phyloP scores from a whole-genome alignment of 2,888 invertebrate genomes.

The Drosophila pseudotalamancana region DNA sequence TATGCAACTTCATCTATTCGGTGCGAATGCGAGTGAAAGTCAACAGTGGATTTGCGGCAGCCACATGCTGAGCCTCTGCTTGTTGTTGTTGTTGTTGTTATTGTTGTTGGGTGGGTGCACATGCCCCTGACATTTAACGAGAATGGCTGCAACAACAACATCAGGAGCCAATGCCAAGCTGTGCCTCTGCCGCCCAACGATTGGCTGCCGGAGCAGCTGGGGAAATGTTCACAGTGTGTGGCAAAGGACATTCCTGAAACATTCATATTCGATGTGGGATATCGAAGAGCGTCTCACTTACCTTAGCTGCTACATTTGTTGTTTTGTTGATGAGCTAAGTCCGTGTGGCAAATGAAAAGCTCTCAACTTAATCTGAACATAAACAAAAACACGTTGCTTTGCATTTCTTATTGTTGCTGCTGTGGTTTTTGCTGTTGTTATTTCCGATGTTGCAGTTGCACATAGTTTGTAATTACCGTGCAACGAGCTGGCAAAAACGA shows the following conservation, averaged over 20 bases:
- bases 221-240: conserved; percentile 19
- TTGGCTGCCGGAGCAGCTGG: conserved; percentile 58
- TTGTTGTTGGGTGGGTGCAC: conserved; percentile 46
- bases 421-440: conserved; percentile 8
- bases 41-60: conserved; percentile 2
- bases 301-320: conserved; percentile 64
- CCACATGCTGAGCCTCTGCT: conserved; percentile 8
- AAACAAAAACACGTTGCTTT: conserved; percentile 55
- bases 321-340: background rate
- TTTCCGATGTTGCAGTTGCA: conserved; percentile 14
- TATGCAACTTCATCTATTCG: conserved; percentile 7
- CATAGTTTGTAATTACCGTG: conserved; percentile 29
- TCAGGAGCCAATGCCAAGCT: conserved; percentile 51
- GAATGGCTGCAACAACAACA: conserved; percentile 40
- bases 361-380: conserved; percentile 46
- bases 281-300: conserved; percentile 17
- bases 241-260: conserved; percentile 11
- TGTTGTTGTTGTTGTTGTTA: conserved; percentile 18
- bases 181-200: conserved; percentile 58
- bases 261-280: background rate
- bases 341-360: conserved; percentile 8
- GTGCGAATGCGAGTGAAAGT: conserved; percentile 14
- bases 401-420: conserved; percentile 32
- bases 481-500: background rate
- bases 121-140: conserved; percentile 77